Percentiles rank a stretch among this genome's conserved stretches.
Conservation (phyloP, 2,888 invertebrate species). For the Mechanitis messenoides region DNA sequence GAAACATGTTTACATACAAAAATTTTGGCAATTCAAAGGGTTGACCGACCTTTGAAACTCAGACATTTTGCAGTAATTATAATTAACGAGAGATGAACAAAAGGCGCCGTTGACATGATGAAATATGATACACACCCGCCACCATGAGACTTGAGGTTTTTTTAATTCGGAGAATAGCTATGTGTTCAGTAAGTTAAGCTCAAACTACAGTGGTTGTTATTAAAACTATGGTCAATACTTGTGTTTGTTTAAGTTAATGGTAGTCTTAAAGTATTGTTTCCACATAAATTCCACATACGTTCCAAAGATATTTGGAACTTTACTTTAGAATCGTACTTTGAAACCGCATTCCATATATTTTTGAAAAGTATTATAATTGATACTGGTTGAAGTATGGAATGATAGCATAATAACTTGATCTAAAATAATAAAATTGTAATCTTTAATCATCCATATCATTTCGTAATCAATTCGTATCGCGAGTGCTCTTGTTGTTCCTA, state of each 20-base stretch:
- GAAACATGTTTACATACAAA: neutral
- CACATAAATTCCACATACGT: no score
- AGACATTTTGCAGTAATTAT: conserved; percentile 58
- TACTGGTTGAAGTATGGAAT: no score
- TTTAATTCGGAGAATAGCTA: conserved; percentile 25
- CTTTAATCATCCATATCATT: no score
- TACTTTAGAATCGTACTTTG: no score
- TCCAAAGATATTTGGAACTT: no score
- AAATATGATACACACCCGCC: conserved; percentile 49
- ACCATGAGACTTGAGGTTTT: conserved; percentile 23
- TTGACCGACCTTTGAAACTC: conserved; percentile 41
- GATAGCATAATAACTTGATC: no score
- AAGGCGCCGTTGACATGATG: conserved; percentile 55
- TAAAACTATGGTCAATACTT: neutral
- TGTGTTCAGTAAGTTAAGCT: conserved; percentile 10
- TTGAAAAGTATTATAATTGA: no score
- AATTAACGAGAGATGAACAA: conserved; percentile 62
- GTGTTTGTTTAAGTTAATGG: neutral
- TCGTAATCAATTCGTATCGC: no score
- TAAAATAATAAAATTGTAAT: no score
- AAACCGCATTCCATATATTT: no score
- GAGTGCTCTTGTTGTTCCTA: no score
- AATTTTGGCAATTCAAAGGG: conserved; percentile 17
- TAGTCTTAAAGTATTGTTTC: neutral
- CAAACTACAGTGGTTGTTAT: neutral